Percentiles rank a stretch among this genome's conserved stretches.
phyloP scores from a whole-genome alignment of 2,888 invertebrate genomes.

The Aphodius granarius region DNA sequence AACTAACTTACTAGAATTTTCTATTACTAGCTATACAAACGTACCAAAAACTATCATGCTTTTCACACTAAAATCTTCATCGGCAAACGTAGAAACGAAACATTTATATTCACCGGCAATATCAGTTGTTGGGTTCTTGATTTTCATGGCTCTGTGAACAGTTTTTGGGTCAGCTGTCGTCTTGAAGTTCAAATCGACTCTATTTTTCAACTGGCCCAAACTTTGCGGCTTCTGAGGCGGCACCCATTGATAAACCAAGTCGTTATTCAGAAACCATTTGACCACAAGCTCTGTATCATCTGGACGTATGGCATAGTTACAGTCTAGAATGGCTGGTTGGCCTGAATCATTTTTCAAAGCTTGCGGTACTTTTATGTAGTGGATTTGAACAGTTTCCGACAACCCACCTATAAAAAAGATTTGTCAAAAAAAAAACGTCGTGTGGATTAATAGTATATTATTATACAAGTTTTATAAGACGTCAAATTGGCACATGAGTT shows the following conservation, averaged over 20 bases:
- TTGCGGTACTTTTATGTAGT: conserved; percentile 50
- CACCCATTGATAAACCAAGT: conserved; percentile 81
- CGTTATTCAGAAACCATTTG: conserved; percentile 74
- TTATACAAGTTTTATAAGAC: too few species aligned
- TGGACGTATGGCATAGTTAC: conserved; percentile 66
- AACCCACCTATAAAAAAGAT: background rate
- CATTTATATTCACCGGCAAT: conserved; percentile 75
- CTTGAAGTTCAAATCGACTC: conserved; percentile 66
- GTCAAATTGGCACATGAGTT: too few species aligned
- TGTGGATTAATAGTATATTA: too few species aligned
- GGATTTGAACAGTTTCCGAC: conserved; percentile 45
- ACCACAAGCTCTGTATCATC: conserved; percentile 71
- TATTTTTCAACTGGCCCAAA: conserved; percentile 59
- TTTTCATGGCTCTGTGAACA: conserved; percentile 70
- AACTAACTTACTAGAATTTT: background rate
- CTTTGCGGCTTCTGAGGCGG: conserved; percentile 69
- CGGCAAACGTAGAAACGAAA: conserved; percentile 68
- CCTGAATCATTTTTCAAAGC: conserved; percentile 51
- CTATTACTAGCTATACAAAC: too few species aligned
- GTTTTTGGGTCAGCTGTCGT: conserved; percentile 69
- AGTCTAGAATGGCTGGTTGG: conserved; percentile 66
- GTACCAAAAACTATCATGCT: conserved; percentile 70
- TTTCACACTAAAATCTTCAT: conserved; percentile 66
- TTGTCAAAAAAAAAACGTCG: background rate
- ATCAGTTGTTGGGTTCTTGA: conserved; percentile 68